Base-by-base conservation (phyloP, 2,888 invertebrate species). In the Liodrosophila aerea region DNA sequence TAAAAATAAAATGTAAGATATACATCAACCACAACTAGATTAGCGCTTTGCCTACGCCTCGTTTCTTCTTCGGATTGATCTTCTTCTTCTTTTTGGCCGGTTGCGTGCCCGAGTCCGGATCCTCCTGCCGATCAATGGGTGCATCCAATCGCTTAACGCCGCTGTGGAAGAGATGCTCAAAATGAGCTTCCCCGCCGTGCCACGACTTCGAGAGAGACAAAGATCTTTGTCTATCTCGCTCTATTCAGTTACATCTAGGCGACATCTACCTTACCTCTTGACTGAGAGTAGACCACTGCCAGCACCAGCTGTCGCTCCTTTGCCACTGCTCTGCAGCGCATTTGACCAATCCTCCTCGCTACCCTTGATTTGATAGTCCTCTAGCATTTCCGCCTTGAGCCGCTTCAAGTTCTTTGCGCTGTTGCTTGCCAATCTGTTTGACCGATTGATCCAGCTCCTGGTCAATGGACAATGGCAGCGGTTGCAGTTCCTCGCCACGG, bases 331-430 rank as follows among this genome's bases (percentile, higher is more conserved):
- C 0, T 76, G 64, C 39, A 89, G 88, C 0, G 93, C 94, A 64
- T 93, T 92, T 0, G 92, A 92, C 97, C 97, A 98, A 81, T 97
- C 97, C 43, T 94, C 92, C 82, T 97, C 97, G 7, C 93, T 93
- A 0, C 97, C 97, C 89, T 96, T 96, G 81, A 98, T 97, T 13
- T 94, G 93, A 90, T 94, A 98, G 87, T 96, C 95, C 11, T 93
- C 92, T 1, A 97, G 91, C 81, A 95, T 94, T 78, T 95, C 94
- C 15, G 93, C 94, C 91, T 95, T 94, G 64, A 97, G 89, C 61
- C 93, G 93, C 27, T 94, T 93, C 49, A 7, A 96, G 88, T 81
- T 97, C 95, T 64, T 93, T 93, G 51, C 94, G 93, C 86, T 97
- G 97, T 80, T 96, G 94, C 44, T 93, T 92, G 73, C 94, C 93